Conservation (phyloP, 1,140 invertebrate genomes). For the Dendrolimus kikuchii region DNA sequence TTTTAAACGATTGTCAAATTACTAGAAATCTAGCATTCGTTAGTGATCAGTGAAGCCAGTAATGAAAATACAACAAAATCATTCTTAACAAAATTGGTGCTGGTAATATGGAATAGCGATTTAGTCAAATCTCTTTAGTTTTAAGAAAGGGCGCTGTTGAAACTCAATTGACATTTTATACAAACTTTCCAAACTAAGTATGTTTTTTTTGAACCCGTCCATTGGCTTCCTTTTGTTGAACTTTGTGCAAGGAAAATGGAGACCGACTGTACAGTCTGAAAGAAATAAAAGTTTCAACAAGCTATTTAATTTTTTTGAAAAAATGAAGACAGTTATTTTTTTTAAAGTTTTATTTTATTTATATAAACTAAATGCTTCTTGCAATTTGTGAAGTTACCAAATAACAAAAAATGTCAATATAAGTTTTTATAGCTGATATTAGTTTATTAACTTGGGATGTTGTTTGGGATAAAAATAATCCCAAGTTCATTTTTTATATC, state of each 20-base stretch:
- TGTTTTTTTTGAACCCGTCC: slow-evolving; percentile 36
- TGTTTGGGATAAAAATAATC: too few species aligned
- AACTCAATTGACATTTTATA: slow-evolving; percentile 33
- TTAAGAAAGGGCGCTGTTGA: slow-evolving; percentile 10
- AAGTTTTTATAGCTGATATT: slow-evolving; percentile 1
- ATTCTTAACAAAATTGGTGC: too few species aligned
- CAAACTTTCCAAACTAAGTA: slow-evolving; percentile 20
- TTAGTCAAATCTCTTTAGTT: too few species aligned
- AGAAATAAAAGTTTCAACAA: not conserved
- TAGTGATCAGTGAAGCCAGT: too few species aligned
- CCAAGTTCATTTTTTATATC: too few species aligned
- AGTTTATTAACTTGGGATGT: too few species aligned
- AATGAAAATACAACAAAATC: too few species aligned
- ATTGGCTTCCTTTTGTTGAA: slow-evolving; percentile 34
- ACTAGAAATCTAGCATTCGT: too few species aligned
- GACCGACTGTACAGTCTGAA: slow-evolving; percentile 23
- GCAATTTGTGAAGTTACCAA: not conserved
- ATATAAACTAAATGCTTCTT: not conserved
- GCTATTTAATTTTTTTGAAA: too few species aligned
- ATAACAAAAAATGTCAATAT: not conserved
- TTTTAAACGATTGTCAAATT: too few species aligned
- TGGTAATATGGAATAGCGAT: too few species aligned
- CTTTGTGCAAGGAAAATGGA: slow-evolving; percentile 27
- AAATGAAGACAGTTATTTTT: too few species aligned
- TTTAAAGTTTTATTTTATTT: not conserved